phyloP scores from a whole-genome alignment of 2,888 invertebrate species.

The Cephus rjabovi region DNA sequence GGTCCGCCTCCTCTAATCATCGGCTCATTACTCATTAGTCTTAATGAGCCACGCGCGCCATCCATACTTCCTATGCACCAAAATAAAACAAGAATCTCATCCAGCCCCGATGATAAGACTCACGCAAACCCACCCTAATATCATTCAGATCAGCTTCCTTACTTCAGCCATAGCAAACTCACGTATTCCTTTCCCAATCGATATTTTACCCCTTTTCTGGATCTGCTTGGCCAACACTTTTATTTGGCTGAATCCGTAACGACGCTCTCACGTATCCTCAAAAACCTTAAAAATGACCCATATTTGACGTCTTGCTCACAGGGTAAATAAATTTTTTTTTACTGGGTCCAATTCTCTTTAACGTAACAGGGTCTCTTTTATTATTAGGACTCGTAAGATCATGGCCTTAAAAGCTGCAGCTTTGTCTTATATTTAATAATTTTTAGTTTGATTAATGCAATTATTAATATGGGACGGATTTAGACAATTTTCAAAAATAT shows the following conservation, averaged over 20 bases:
- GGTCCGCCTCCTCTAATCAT: conserved; percentile 66
- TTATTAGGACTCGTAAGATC: background rate
- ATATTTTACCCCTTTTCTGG: no score
- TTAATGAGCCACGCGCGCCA: conserved; percentile 65
- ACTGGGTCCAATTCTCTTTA: background rate
- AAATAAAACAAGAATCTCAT: conserved; percentile 30
- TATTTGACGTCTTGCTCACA: background rate
- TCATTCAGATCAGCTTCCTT: no score
- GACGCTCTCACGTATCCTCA: background rate
- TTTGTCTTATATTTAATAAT: background rate
- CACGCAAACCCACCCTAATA: conserved; percentile 35
- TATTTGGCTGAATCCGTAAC: no score
- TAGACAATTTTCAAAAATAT: background rate
- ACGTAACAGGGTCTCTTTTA: background rate
- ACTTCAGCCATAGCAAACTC: no score
- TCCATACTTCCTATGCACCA: conserved; percentile 30
- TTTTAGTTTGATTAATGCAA: no score
- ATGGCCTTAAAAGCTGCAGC: background rate
- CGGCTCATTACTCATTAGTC: conserved; percentile 66
- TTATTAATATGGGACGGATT: background rate
- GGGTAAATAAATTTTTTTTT: background rate
- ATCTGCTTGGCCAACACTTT: no score
- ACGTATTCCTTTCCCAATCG: no score
- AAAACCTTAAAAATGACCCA: background rate
- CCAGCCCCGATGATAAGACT: conserved; percentile 34